Evolutionary conservation across 2,888 invertebrate species (phyloP).

Genomic region (Thelaira solivaga): DNA sequence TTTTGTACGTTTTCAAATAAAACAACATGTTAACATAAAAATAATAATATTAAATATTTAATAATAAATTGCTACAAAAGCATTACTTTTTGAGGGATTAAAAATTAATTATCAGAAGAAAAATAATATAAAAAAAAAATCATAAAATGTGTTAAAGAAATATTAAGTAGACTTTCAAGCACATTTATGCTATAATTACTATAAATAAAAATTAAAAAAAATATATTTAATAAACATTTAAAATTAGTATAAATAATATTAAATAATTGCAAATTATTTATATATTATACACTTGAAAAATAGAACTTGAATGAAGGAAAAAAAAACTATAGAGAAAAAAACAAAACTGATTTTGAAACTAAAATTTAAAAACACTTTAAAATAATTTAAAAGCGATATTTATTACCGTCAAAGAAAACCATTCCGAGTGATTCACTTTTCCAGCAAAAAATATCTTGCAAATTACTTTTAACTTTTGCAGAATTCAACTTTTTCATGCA

Average conservation of each 20-base stretch:
- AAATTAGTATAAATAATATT: slow-evolving; percentile 57
- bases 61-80: slow-evolving; percentile 20
- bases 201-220: slow-evolving; percentile 63
- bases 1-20: slow-evolving; percentile 61
- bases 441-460: too few relatives aligned
- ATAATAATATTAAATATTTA: slow-evolving; percentile 29
- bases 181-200: slow-evolving; percentile 61
- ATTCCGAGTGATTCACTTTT: too few relatives aligned
- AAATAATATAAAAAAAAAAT: slow-evolving; percentile 1
- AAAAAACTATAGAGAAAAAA: slow-evolving; percentile 2
- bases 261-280: slow-evolving; percentile 62
- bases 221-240: slow-evolving; percentile 65
- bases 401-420: too few relatives aligned
- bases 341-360: slow-evolving; percentile 26
- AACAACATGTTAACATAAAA: slow-evolving; percentile 58
- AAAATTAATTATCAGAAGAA: background rate
- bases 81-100: slow-evolving; percentile 43
- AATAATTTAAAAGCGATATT: slow-evolving; percentile 41
- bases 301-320: slow-evolving; percentile 42
- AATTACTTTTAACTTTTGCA: too few relatives aligned
- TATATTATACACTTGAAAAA: slow-evolving; percentile 56
- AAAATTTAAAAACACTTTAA: slow-evolving; percentile 21
- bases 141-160: slow-evolving; percentile 52
- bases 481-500: too few relatives aligned
- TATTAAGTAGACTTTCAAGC: slow-evolving; percentile 63